These are phyloP conservation scores for Ceratoteleas bidentatus DNA, from an alignment of 1,140 invertebrate genomes.

Conservation along the genomic window DNA sequence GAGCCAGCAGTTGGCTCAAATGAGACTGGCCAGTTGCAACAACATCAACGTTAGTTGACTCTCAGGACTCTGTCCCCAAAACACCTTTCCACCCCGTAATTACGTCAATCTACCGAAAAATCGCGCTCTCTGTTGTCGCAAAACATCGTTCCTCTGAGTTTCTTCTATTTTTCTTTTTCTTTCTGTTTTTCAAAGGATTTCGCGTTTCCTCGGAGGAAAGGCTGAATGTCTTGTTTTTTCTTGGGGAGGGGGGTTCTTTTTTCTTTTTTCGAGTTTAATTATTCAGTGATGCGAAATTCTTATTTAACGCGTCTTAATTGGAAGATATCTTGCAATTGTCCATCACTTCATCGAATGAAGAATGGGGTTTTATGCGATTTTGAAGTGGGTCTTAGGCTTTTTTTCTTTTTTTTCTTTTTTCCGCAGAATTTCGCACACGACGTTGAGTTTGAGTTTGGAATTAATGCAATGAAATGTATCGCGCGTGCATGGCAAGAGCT, in stretches of 20 bases:
- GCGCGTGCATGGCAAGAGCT: slow-evolving; percentile 12
- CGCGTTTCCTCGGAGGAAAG: too few species aligned
- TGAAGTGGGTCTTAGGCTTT: slow-evolving; percentile 23
- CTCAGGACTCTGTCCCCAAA: slow-evolving; percentile 16
- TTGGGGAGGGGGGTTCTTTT: too few species aligned
- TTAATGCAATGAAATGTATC: slow-evolving; percentile 15
- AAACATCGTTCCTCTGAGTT: too few species aligned
- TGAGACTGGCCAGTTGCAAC: slow-evolving; percentile 91
- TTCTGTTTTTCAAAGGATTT: too few species aligned
- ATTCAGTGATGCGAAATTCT: too few species aligned
- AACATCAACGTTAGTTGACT: slow-evolving; percentile 89
- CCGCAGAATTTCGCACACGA: slow-evolving; percentile 10
- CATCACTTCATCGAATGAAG: slow-evolving; percentile 15
- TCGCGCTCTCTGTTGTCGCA: too few species aligned
- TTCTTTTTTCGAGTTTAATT: too few species aligned
- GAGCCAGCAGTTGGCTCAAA: slow-evolving; percentile 87
- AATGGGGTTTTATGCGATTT: slow-evolving; percentile 22
- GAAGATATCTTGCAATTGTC: too few species aligned
- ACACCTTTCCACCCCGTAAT: background rate
- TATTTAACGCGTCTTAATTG: too few species aligned
- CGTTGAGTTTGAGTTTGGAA: slow-evolving; percentile 1
- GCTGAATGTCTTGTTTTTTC: too few species aligned
- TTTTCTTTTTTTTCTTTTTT: slow-evolving; percentile 10
- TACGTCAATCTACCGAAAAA: too few species aligned
- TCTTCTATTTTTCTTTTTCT: background rate